These are phyloP conservation scores for Hemitrygon akajei DNA, from an alignment of 2,797 vertebrate species.

Conservation along the genomic window DNA sequence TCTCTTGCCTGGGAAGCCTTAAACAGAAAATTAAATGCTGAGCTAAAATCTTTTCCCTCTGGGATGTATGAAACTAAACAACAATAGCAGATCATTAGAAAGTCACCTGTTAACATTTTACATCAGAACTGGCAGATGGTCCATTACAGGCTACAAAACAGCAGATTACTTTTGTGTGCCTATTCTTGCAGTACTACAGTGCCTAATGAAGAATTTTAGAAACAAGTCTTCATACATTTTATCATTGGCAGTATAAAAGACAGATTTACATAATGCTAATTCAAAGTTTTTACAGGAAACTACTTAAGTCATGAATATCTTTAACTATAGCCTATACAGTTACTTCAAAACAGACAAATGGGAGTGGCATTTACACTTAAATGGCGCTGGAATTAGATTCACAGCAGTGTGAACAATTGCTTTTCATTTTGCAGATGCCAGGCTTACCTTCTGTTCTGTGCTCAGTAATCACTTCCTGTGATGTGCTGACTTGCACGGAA, in stretches of 20 bases:
- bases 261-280: constrained; percentile 10
- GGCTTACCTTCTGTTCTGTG: neutral
- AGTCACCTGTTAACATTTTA: neutral
- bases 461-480: neutral
- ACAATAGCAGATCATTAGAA: neutral
- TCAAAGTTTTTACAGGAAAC: neutral
- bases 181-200: neutral
- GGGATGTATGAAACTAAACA: neutral
- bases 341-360: constrained; percentile 3
- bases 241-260: neutral
- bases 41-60: neutral
- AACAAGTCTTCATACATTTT: constrained; percentile 19
- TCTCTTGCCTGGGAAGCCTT: neutral
- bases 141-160: neutral
- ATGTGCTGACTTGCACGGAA: neutral
- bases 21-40: neutral
- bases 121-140: constrained; percentile 20
- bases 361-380: neutral
- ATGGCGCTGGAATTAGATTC: neutral
- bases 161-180: constrained; percentile 15
- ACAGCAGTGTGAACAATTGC: neutral
- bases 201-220: constrained; percentile 17
- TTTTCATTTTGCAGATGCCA: constrained; percentile 17
- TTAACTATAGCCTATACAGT: neutral
- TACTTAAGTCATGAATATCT: neutral